Conservation (phyloP, 2,113 vertebrate genomes). For the Pholis gunnellus region DNA sequence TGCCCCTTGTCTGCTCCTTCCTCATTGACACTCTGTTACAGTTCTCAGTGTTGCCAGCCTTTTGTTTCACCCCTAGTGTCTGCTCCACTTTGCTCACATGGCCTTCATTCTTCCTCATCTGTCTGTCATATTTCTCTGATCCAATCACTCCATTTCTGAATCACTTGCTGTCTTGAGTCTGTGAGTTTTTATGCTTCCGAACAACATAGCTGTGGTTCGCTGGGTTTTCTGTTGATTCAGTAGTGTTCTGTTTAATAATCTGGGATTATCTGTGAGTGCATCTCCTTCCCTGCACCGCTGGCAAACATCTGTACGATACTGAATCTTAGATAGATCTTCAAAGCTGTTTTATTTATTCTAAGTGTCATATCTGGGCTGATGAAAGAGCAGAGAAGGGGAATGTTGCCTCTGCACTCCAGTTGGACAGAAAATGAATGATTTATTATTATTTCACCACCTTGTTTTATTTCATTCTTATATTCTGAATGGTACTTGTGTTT, state of each 20-base stretch:
- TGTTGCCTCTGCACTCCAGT: not conserved
- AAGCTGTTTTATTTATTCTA: not conserved
- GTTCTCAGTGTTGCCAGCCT: not conserved
- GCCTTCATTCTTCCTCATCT: not conserved
- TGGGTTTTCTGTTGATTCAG: constrained; percentile 29
- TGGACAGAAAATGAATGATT: not conserved
- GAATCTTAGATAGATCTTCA: not conserved
- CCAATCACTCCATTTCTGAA: not conserved
- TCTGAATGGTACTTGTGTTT: not conserved
- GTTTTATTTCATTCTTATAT: constrained; percentile 6
- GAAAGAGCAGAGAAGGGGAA: not conserved
- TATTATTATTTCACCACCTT: not conserved
- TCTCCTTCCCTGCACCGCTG: constrained; percentile 10
- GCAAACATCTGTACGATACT: not conserved
- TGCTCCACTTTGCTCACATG: not conserved
- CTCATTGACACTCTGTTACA: constrained; percentile 4
- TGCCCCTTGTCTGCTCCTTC: not conserved
- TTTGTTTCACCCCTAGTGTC: not conserved
- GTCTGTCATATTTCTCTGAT: not conserved
- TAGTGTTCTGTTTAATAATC: constrained; percentile 46
- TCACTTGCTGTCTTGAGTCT: constrained; percentile 1
- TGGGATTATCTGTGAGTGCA: constrained; percentile 42
- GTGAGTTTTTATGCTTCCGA: not conserved
- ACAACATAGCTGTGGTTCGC: not conserved
- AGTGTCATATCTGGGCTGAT: not conserved